Evolutionary conservation across 2,797 vertebrate species (phyloP).

Genomic region (Acanthis flammea): DNA sequence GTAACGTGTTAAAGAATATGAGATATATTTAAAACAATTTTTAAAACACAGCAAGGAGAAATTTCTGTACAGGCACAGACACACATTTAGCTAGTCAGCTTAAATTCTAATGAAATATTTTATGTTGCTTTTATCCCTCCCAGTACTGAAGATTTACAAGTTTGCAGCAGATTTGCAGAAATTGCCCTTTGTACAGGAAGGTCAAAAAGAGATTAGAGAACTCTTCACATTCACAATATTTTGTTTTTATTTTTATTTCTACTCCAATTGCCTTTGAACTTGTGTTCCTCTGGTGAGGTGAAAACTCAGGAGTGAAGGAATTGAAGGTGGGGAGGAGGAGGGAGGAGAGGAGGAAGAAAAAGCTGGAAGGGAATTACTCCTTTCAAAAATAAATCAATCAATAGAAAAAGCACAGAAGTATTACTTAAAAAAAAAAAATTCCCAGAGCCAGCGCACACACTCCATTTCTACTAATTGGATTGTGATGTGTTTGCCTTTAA

Average conservation of each 20-base stretch:
- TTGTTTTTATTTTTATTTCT: background rate
- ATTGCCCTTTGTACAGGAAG: background rate
- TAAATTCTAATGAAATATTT: background rate
- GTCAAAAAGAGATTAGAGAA: slow-evolving; percentile 21
- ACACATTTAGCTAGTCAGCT: background rate
- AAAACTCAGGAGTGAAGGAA: background rate
- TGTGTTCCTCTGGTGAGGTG: background rate
- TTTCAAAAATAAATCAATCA: slow-evolving; percentile 66
- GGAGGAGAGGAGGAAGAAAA: background rate
- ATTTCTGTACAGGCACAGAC: background rate
- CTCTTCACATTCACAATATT: background rate
- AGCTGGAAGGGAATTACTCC: slow-evolving; percentile 10
- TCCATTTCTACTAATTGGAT: slow-evolving; percentile 67
- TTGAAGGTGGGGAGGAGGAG: background rate
- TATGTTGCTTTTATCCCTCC: background rate
- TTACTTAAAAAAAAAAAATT: slow-evolving; percentile 22
- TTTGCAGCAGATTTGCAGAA: slow-evolving; percentile 10
- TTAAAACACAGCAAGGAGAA: background rate
- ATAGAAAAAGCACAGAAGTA: slow-evolving; percentile 54
- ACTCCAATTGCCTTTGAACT: slow-evolving; percentile 35
- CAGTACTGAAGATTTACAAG: slow-evolving; percentile 4
- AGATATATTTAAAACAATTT: background rate
- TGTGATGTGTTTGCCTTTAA: slow-evolving; percentile 84
- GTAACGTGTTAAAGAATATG: background rate
- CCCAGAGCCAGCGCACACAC: slow-evolving; percentile 22